Percentiles rank a stretch among this genome's conserved stretches.
These are phyloP conservation scores for Sinocyclocheilus anshuiensis DNA, from an alignment of 2,113 vertebrate genomes.

Conservation along the genomic window DNA sequence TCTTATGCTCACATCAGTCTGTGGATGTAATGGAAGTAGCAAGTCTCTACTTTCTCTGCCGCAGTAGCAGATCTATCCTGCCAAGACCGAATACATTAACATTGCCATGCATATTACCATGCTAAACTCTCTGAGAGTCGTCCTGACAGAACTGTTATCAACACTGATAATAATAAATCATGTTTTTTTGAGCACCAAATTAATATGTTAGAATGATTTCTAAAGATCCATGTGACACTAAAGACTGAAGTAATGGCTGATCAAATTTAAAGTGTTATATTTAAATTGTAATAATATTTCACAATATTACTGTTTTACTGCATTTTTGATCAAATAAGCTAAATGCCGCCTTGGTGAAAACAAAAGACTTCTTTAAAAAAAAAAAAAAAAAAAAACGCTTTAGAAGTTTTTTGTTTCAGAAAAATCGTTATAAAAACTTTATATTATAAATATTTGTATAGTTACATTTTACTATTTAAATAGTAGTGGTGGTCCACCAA, in stretches of 20 bases:
- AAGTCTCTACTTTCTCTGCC: too few relatives aligned
- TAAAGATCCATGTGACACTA: not conserved
- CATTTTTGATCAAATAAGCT: not conserved
- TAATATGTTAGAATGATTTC: not conserved
- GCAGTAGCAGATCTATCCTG: too few relatives aligned
- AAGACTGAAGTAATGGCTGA: not conserved
- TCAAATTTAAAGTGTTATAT: too few relatives aligned
- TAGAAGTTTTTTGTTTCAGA: too few relatives aligned
- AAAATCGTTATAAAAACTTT: not conserved
- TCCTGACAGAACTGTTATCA: too few relatives aligned
- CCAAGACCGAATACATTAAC: not conserved
- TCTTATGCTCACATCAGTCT: too few relatives aligned
- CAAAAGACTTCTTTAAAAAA: not conserved
- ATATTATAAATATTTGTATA: not conserved
- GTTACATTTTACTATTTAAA: not conserved
- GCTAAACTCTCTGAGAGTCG: too few relatives aligned
- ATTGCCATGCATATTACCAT: not conserved
- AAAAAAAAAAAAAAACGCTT: not conserved
- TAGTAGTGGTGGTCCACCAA: slow-evolving; percentile 16
- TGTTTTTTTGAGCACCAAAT: too few relatives aligned
- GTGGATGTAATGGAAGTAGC: too few relatives aligned
- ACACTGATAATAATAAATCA: not conserved
- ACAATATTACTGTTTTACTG: not conserved
- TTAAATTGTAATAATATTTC: not conserved
- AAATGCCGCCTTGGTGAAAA: not conserved